Evolutionary conservation across 35 echinoderm and acorn worm genomes (phyloP).

Genomic region (Eucidaris tribuloides): DNA sequence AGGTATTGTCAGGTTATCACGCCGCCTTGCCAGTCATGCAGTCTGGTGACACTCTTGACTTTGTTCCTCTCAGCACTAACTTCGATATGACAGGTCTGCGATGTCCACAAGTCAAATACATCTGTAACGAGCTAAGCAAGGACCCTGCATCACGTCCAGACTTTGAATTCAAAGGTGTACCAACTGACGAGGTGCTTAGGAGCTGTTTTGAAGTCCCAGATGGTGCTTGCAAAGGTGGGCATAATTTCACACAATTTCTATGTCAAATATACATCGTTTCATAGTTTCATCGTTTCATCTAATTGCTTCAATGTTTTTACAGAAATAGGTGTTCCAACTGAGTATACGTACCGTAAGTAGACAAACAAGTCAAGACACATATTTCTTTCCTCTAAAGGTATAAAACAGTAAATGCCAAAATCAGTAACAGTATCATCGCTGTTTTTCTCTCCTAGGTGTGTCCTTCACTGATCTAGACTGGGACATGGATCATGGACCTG

Average conservation of each 20-base stretch:
- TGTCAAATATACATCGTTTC: no score
- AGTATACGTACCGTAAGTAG: background rate
- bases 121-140: slow-evolving; percentile 65
- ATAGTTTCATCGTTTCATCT: background rate
- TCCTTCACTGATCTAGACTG: slow-evolving; percentile 69
- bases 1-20: slow-evolving; percentile 59
- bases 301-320: background rate
- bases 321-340: background rate
- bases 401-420: background rate
- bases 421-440: background rate
- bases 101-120: slow-evolving; percentile 40
- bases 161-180: slow-evolving; percentile 49
- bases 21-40: slow-evolving; percentile 27
- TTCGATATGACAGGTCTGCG: slow-evolving; percentile 71
- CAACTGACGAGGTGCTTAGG: slow-evolving; percentile 52
- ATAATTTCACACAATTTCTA: background rate
- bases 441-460: slow-evolving; percentile 59
- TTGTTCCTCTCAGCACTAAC: slow-evolving; percentile 33
- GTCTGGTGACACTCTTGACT: slow-evolving; percentile 44
- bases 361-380: background rate
- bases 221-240: slow-evolving; percentile 69
- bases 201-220: slow-evolving; percentile 64
- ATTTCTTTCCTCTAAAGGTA: background rate
- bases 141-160: slow-evolving; percentile 30
- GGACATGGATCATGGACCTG: slow-evolving; percentile 62